Percentiles rank a stretch among this genome's conserved stretches.
phyloP scores from a whole-genome alignment of 2,888 invertebrate genomes.

The Athrips mouffetella region DNA sequence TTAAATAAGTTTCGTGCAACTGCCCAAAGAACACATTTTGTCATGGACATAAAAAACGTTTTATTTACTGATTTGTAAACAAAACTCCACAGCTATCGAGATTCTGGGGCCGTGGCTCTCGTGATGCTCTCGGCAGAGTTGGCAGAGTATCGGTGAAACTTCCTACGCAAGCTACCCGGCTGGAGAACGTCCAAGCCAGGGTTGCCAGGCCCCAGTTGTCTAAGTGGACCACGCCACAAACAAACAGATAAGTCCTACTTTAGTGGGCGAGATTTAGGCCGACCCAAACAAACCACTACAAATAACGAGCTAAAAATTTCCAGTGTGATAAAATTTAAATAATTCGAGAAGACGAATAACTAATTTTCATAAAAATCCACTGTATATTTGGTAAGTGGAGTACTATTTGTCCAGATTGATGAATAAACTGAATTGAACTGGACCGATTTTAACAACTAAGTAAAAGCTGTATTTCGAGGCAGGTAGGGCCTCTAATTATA shows the following conservation, averaged over 20 bases:
- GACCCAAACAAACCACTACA: too few relatives aligned
- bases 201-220: constrained; percentile 42
- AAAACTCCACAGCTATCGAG: constrained; percentile 62
- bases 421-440: background rate
- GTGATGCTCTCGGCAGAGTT: constrained; percentile 41
- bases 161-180: constrained; percentile 21
- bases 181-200: background rate
- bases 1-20: too few relatives aligned
- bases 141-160: constrained; percentile 42
- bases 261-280: constrained; percentile 12
- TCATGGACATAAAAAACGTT: too few relatives aligned
- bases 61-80: constrained; percentile 45
- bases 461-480: background rate
- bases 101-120: constrained; percentile 45
- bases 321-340: too few relatives aligned
- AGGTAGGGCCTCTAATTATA: background rate
- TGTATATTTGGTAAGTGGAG: constrained; percentile 6
- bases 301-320: too few relatives aligned
- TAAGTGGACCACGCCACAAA: constrained; percentile 43
- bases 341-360: too few relatives aligned
- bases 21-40: too few relatives aligned
- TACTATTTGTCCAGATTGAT: background rate
- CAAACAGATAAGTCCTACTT: constrained; percentile 51
- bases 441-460: background rate
- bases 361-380: too few relatives aligned